phyloP scores from a whole-genome alignment of 1,140 invertebrate species.

The Listronotus bonariensis region DNA sequence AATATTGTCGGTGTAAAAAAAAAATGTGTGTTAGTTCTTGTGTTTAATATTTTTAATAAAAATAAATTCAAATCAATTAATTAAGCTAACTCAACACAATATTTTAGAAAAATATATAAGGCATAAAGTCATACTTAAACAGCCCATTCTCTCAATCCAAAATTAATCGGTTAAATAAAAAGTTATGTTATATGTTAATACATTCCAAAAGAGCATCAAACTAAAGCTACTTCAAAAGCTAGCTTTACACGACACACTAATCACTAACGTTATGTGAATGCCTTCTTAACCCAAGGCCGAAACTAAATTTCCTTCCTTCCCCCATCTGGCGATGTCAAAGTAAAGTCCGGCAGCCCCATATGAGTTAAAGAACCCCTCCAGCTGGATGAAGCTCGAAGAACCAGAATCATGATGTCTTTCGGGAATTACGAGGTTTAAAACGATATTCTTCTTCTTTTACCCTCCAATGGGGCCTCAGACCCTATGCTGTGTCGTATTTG shows the following conservation, averaged over 20 bases:
- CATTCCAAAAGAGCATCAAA: no score
- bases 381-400: slow-evolving; percentile 27
- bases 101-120: no score
- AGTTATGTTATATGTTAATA: no score
- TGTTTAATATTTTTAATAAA: no score
- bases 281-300: slow-evolving; percentile 58
- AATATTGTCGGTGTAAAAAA: no score
- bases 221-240: no score
- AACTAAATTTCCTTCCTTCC: slow-evolving; percentile 59
- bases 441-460: slow-evolving; percentile 45
- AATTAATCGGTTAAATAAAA: no score
- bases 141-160: no score
- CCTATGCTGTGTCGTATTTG: slow-evolving; percentile 46
- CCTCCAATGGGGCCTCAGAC: slow-evolving; percentile 17
- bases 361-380: slow-evolving; percentile 53
- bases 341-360: slow-evolving; percentile 61
- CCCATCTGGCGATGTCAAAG: slow-evolving; percentile 57
- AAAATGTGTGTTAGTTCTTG: no score
- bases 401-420: slow-evolving; percentile 14
- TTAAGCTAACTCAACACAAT: no score
- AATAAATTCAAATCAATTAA: no score
- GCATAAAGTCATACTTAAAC: no score
- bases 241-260: neutral
- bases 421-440: slow-evolving; percentile 59
- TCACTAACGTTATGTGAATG: slow-evolving; percentile 62